Evolutionary conservation across 2,888 invertebrate genomes (phyloP).

Genomic region (Rhopalosiphum nymphaeae): DNA sequence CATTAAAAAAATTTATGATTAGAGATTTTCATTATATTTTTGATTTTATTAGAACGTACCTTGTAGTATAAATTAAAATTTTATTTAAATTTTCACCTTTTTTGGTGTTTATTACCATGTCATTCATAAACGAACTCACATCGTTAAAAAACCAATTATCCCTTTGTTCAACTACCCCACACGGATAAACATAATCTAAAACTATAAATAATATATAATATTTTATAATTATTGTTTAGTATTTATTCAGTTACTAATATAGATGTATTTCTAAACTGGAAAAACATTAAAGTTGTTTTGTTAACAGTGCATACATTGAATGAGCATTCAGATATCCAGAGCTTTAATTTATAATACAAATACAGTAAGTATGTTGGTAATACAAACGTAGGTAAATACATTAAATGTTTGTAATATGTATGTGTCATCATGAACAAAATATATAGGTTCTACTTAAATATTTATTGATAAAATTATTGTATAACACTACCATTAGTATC

Average conservation of each 20-base stretch:
- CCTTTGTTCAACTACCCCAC: background rate
- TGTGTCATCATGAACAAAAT: background rate
- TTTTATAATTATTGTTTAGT: background rate
- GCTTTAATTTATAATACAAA: background rate
- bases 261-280: background rate
- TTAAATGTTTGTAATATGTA: background rate
- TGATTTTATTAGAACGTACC: background rate
- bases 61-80: background rate
- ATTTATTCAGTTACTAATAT: background rate
- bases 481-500: background rate
- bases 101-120: background rate
- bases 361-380: background rate
- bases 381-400: background rate
- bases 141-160: background rate
- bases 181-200: background rate
- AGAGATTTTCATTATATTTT: background rate
- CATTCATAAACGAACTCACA: background rate
- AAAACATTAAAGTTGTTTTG: background rate
- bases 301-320: background rate
- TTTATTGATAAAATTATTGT: background rate
- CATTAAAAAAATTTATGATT: background rate
- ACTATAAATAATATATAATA: background rate
- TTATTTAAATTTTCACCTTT: background rate
- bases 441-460: background rate
- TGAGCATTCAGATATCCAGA: background rate